Evolutionary conservation across 2,797 vertebrate species (phyloP), one percentile per base, ranked within the genome.

Genomic region (Astyanax mexicanus): DNA sequence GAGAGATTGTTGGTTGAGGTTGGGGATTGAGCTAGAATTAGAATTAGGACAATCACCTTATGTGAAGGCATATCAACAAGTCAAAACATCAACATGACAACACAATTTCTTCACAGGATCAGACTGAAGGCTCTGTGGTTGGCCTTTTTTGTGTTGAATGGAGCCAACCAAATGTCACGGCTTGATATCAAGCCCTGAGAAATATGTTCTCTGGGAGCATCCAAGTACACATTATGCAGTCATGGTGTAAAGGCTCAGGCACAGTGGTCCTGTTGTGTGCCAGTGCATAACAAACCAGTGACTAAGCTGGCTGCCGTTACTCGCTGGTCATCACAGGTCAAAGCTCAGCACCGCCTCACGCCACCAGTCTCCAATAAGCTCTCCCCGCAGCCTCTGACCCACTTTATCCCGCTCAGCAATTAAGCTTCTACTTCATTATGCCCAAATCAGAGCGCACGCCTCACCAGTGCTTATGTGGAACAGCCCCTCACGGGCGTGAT

Each of bases 311-410:
- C 42, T 72, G 23, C 9, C 58, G 19, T 60, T 15, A 17, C 51
- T 38, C 45, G 19, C 60, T 55, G 15, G 13, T 23, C 61, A 35
- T 64, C 66, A 21, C 29, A 6, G 72, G 60, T 57, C 67, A 71
- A 61, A 74, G 68, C 27, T 69, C 51, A 60, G 45, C 17, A 40
- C 32, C 13, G 44, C 52, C 69, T 47, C 32, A 65, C 54, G 29
- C 55, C 25, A 58, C 21, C 62, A 80, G 49, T 19, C 55, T 29
- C 42, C 62, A 44, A 9, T 10, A 64, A 72, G 40, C 64, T 23
- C 47, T 42, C 23, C 54, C 7, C 17, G 29, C 42, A 61, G 49
- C 52, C 35, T 57, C 27, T 23, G 62, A 69, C 66, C 57, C 44
- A 27, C 10, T 70, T 69, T 58, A 51, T 32, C 45, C 58, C 19